Conservation (phyloP, 2,888 invertebrate genomes). For the Archips crataeganus region DNA sequence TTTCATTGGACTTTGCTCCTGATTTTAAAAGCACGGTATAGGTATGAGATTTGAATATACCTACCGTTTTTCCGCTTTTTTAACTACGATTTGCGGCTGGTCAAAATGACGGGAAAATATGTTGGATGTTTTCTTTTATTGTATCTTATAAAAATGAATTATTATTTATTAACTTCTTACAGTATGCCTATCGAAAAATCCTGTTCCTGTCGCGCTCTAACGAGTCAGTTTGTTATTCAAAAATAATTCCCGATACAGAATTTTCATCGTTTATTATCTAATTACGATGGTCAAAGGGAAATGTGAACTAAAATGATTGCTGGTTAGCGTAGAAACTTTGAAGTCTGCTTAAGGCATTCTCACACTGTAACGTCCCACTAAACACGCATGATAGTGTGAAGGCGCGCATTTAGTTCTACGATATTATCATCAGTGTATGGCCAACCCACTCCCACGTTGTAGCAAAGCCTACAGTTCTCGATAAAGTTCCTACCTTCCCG, state of each 20-base stretch:
- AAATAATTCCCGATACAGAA: not conserved
- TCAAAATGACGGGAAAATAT: not conserved
- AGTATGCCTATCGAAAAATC: no score
- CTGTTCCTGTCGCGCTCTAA: not conserved
- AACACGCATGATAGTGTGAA: not conserved
- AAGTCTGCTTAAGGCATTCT: not conserved
- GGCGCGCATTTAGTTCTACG: no score
- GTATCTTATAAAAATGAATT: no score
- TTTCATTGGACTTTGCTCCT: conserved; percentile 6
- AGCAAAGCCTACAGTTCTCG: no score
- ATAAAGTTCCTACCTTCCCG: no score
- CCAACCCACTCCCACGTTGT: no score
- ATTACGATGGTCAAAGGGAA: not conserved
- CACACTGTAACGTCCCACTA: not conserved
- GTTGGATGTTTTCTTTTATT: not conserved
- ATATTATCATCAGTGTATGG: no score
- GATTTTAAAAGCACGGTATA: conserved; percentile 30
- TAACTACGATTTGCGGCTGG: conserved; percentile 3
- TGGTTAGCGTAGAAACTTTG: not conserved
- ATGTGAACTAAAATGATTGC: not conserved
- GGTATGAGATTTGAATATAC: conserved; percentile 17
- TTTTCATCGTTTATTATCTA: not conserved
- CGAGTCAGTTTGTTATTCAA: not conserved
- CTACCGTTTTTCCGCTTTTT: conserved; percentile 29
- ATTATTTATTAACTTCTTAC: no score